Conservation (phyloP, 2,888 invertebrate species). For the Leucophenga maculata region DNA sequence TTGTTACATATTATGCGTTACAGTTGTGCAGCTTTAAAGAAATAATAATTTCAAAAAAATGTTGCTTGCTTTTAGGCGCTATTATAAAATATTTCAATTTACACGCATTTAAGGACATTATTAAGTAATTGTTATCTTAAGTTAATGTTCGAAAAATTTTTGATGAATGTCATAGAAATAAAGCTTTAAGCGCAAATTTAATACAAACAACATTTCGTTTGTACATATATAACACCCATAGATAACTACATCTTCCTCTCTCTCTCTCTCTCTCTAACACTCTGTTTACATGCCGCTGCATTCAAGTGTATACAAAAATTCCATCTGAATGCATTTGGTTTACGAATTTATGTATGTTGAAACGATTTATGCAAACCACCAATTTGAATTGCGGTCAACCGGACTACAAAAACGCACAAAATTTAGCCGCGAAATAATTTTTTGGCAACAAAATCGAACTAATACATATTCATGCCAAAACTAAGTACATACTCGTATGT, state of each 20-base stretch:
- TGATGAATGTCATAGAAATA: too few relatives aligned
- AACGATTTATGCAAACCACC: background rate
- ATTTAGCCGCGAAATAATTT: background rate
- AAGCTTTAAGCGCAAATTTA: too few relatives aligned
- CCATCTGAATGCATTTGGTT: background rate
- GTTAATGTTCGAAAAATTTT: too few relatives aligned
- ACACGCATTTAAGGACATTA: too few relatives aligned
- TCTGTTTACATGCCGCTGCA: background rate
- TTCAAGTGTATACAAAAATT: background rate
- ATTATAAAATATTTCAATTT: too few relatives aligned
- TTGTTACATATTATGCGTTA: too few relatives aligned
- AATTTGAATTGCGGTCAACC: conserved; percentile 6
- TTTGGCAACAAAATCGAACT: background rate
- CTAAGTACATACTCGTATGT: too few relatives aligned
- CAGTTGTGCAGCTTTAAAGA: too few relatives aligned
- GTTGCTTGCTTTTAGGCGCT: too few relatives aligned
- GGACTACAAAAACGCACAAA: background rate
- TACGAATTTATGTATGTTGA: background rate
- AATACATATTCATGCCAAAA: background rate
- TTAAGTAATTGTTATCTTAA: too few relatives aligned
- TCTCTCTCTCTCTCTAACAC: background rate
- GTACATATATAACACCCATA: background rate
- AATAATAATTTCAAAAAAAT: too few relatives aligned
- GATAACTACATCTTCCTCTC: background rate
- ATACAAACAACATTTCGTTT: too few relatives aligned